A percentile compares a stretch with the other conserved stretches of the same genome.
Evolutionary conservation across 2,888 invertebrate genomes (phyloP).

Genomic region (Pecten maximus): DNA sequence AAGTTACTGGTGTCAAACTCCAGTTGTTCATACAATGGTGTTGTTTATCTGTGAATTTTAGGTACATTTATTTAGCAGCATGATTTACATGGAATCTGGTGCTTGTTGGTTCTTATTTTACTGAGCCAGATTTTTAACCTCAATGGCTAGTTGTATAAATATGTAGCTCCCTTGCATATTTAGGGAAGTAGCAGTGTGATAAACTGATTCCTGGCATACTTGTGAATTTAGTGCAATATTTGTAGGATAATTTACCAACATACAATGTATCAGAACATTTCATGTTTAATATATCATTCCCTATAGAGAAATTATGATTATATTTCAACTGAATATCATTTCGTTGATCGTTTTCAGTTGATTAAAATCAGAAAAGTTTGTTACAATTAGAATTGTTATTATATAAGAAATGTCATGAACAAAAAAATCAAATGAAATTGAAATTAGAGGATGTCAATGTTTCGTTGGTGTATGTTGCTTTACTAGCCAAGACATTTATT

Average conservation of each 20-base stretch:
- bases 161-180: background rate
- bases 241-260: background rate
- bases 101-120: background rate
- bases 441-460: no score
- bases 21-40: no score
- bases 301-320: background rate
- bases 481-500: no score
- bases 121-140: background rate
- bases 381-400: no score
- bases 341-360: no score
- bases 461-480: no score
- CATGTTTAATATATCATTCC: background rate
- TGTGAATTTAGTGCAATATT: background rate
- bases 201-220: no score
- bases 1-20: no score
- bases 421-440: no score
- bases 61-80: background rate
- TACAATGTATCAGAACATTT: background rate
- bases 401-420: no score
- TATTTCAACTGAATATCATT: background rate
- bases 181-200: background rate
- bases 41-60: no score
- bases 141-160: background rate
- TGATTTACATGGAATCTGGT: background rate
- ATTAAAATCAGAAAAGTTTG: no score